These are phyloP conservation scores for Reinhardtius hippoglossoides DNA, from an alignment of 2,113 vertebrate species.

Conservation along the genomic window DNA sequence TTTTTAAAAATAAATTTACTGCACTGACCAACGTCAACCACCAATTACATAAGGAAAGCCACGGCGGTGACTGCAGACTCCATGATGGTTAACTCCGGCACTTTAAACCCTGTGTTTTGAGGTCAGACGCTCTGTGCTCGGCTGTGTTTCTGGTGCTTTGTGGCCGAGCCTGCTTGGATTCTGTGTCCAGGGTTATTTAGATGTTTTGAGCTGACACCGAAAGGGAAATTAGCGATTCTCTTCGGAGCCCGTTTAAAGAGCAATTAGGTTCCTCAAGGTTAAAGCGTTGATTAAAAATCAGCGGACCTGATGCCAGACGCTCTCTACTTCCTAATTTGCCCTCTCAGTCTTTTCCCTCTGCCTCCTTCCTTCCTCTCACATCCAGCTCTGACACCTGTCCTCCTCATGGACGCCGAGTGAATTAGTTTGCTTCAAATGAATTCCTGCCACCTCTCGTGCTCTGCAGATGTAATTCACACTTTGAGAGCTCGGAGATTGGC, in stretches of 20 bases:
- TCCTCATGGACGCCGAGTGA: constrained; percentile 6
- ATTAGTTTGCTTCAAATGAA: constrained; percentile 50
- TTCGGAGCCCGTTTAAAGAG: constrained; percentile 9
- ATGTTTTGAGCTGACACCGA: constrained; percentile 4
- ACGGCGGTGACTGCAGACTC: constrained; percentile 63
- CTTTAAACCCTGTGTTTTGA: constrained; percentile 72
- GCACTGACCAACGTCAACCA: constrained; percentile 69
- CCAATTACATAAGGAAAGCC: constrained; percentile 72
- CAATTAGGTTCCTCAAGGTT: constrained; percentile 32
- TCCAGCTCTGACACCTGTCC: constrained; percentile 37
- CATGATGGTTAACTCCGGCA: constrained; percentile 63
- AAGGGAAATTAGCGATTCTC: constrained; percentile 42
- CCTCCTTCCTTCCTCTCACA: constrained; percentile 24
- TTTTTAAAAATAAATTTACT: constrained; percentile 57
- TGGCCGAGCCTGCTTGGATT: constrained; percentile 52
- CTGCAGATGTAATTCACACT: constrained; percentile 67
- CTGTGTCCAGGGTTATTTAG: constrained; percentile 43
- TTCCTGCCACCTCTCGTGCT: constrained; percentile 25
- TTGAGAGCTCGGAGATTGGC: constrained; percentile 43
- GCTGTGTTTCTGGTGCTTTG: constrained; percentile 52
- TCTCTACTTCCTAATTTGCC: constrained; percentile 7
- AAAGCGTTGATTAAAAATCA: constrained; percentile 54
- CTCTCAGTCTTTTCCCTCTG: constrained; percentile 4
- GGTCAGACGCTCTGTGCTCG: constrained; percentile 60
- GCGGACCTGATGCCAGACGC: constrained; percentile 3